Base-by-base conservation (phyloP, 2,113 vertebrate genomes). In the Clinocottus analis region DNA sequence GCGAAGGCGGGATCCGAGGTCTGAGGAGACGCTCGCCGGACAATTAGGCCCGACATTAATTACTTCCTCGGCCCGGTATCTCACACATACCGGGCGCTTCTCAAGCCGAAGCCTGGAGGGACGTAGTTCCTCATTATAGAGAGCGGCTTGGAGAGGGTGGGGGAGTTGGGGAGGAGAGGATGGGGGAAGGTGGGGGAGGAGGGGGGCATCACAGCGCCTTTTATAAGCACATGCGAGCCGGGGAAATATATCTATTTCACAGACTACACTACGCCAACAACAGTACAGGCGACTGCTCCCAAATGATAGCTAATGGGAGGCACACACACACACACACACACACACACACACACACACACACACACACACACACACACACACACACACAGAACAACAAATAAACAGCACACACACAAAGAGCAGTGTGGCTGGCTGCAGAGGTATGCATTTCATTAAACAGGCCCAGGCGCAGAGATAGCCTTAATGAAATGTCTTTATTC, bases 31-130 rank as follows among this genome's bases (percentile, higher is more conserved):
- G 6, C 37, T 37, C 62, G 7, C 74, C 3, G 77, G 78, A 75
- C 91, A 91, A 90, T 91, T 91, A 91, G 33, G 39, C 71, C 60
- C n/a, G 41, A 61, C 80, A 77, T 86, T 89, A 90, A 94, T 92
- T 82, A 91, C 73, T 77, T 90, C 84, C 71, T 74, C 14, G 11
- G 75, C 61, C 31, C 3, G 27, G 71, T 12, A 67, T n/a, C 59
- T 75, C 55, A 55, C 45, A 79, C 31, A 62, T 9, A 75, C 19
- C 25, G 14, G 27, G 49, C 3, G 27, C 37, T 65, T 59, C 35
- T 53, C 43, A 70, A 76, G 23, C 43, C n/a, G 41, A 37, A 59
- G 69, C 45, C 81, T 72, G 72, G 35, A 70, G 67, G 75, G 67
- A 75, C 53, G 17, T 12, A 1, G 21, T 49, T 35, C 71, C 68